Evolutionary conservation across 64 coral and sea anemone species (phyloP).

Genomic region (Dendronephthya gigantea): DNA sequence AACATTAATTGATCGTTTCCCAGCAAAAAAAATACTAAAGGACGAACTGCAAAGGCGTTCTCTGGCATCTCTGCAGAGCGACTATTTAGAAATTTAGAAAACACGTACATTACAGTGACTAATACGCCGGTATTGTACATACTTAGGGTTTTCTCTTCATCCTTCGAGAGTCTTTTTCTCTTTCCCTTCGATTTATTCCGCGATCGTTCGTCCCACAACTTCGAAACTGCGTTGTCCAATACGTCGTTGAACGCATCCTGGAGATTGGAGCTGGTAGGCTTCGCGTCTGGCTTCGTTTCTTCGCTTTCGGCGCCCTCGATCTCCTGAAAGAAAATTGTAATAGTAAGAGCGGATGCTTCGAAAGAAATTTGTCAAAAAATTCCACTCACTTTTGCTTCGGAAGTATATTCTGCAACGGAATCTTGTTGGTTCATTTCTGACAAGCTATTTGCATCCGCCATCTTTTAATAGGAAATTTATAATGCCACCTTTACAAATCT

Average conservation of each 20-base stretch:
- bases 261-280: not conserved
- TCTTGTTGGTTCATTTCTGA: not conserved
- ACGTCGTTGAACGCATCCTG: not conserved
- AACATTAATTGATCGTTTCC: no score
- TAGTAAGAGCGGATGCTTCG: not conserved
- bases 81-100: no score
- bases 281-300: not conserved
- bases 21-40: no score
- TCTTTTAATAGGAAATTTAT: not conserved
- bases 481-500: not conserved
- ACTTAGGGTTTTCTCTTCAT: not conserved
- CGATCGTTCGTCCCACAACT: not conserved
- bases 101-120: not conserved
- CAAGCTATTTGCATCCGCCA: not conserved
- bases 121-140: not conserved
- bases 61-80: no score
- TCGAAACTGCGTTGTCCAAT: not conserved
- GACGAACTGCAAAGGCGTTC: no score
- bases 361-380: not conserved
- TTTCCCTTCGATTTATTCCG: conserved; percentile 11
- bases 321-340: not conserved
- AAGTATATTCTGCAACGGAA: not conserved
- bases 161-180: not conserved
- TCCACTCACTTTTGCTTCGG: not conserved
- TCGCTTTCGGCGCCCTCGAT: not conserved